Conservation (phyloP, 2,888 invertebrate genomes). For the Xestia c-nigrum region DNA sequence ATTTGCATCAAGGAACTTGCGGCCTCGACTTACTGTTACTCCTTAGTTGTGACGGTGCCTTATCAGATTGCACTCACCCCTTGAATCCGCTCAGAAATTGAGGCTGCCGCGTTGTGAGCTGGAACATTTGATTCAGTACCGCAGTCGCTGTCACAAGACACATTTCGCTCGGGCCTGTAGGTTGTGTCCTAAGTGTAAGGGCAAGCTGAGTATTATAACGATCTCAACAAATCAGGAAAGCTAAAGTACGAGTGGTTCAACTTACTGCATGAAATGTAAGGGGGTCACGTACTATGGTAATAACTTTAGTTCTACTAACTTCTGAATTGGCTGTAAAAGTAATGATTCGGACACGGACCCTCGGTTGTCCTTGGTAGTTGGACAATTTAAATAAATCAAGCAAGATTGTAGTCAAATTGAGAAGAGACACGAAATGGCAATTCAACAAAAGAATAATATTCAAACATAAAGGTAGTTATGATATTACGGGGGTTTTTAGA, state of each 20-base stretch:
- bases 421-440: neutral
- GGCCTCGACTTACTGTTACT: neutral
- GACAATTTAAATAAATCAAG: conserved; percentile 32
- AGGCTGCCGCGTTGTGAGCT: neutral
- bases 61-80: neutral
- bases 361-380: conserved; percentile 16
- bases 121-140: neutral
- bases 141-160: neutral
- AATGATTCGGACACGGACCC: conserved; percentile 37
- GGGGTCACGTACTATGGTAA: conserved; percentile 35
- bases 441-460: neutral
- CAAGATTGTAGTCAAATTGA: neutral
- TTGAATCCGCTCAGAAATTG: neutral
- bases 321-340: conserved; percentile 49
- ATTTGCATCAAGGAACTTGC: neutral
- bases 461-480: too few relatives aligned
- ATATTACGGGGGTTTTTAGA: too few relatives aligned
- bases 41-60: neutral
- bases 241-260: conserved; percentile 14
- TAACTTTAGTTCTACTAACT: conserved; percentile 45
- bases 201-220: neutral
- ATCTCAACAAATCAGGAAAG: conserved; percentile 24
- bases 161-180: neutral
- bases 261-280: conserved; percentile 38
- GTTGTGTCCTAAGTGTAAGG: neutral